phyloP scores from a whole-genome alignment of 2,113 vertebrate species.

The Microcebus tavaratra region DNA sequence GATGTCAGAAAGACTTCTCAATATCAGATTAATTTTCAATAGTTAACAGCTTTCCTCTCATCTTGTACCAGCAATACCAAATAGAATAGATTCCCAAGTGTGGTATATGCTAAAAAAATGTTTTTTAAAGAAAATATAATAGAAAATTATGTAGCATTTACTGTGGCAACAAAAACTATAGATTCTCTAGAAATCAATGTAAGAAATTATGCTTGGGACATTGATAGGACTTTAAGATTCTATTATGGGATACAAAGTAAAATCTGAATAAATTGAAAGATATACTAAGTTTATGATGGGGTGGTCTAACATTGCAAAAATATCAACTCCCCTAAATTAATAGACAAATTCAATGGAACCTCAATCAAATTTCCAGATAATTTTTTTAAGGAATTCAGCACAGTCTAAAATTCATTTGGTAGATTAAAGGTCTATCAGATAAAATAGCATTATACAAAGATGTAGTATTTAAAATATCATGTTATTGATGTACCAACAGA shows the following conservation, averaged over 20 bases:
- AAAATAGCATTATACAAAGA: not conserved
- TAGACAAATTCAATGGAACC: not conserved
- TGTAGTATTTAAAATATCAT: not conserved
- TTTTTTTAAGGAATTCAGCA: not conserved
- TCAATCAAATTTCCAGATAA: not conserved
- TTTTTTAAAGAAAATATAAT: too few species aligned
- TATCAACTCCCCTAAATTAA: not conserved
- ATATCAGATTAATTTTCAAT: not conserved
- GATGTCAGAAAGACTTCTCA: not conserved
- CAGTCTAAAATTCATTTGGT: not conserved
- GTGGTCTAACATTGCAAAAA: not conserved
- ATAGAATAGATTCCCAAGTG: not conserved
- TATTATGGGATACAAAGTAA: not conserved
- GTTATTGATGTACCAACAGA: not conserved
- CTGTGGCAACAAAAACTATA: not conserved
- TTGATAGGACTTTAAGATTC: not conserved
- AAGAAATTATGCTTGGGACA: not conserved
- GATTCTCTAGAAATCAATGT: not conserved
- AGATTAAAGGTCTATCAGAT: not conserved
- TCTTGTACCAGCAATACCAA: not conserved
- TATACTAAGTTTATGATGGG: not conserved
- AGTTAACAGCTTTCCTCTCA: not conserved
- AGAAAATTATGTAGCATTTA: not conserved
- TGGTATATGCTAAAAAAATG: too few species aligned
- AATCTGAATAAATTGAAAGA: not conserved